phyloP scores from a whole-genome alignment of 1,140 invertebrate species.

The Daktulosphaira vitifoliae region DNA sequence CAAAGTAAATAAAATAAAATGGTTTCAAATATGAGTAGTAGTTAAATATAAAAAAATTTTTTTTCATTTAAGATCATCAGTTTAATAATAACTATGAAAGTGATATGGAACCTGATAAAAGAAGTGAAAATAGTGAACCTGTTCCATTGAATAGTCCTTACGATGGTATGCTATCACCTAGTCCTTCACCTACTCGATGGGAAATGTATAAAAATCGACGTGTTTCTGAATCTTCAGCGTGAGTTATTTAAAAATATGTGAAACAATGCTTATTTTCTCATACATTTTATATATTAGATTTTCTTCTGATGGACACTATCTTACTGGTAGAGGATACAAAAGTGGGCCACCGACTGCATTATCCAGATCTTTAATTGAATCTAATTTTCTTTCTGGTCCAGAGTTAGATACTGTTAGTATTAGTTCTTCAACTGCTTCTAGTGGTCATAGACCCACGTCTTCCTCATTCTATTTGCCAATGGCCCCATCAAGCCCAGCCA shows the following conservation, averaged over 20 bases:
- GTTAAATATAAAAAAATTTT: not conserved
- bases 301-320: constrained; percentile 10
- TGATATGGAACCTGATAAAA: constrained; percentile 18
- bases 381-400: constrained; percentile 16
- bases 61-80: not conserved
- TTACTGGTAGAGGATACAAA: constrained; percentile 7
- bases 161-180: constrained; percentile 49
- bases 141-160: constrained; percentile 53
- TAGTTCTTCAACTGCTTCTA: constrained; percentile 19
- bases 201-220: constrained; percentile 43
- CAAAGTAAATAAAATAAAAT: constrained; percentile 6
- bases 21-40: too few relatives aligned
- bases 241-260: not conserved
- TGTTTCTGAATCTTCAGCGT: constrained; percentile 51
- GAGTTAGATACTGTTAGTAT: constrained; percentile 17
- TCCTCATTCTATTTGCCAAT: constrained; percentile 21
- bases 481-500: not conserved
- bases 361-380: constrained; percentile 19
- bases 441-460: constrained; percentile 18
- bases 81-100: constrained; percentile 29
- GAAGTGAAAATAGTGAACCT: constrained; percentile 46
- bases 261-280: not conserved
- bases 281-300: not conserved
- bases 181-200: constrained; percentile 53
- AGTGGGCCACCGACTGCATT: constrained; percentile 10